These are phyloP conservation scores for Campopleginae sp. DNA, from an alignment of 2,888 invertebrate species.

Conservation along the genomic window DNA sequence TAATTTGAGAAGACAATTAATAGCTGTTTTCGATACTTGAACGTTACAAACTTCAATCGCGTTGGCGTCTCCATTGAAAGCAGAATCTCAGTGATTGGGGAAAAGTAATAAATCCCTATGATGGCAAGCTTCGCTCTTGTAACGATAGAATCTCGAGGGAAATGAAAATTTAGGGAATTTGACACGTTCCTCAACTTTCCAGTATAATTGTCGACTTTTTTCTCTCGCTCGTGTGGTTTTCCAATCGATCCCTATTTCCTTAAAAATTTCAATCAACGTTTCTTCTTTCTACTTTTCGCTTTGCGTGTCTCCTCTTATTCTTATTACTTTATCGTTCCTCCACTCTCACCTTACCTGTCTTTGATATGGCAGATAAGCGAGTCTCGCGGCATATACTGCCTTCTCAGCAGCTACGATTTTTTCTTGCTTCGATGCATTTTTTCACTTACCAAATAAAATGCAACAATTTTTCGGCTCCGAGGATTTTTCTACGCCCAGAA, in stretches of 20 bases:
- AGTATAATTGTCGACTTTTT: slow-evolving; percentile 9
- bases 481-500: too few species aligned
- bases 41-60: neutral
- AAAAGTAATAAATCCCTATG: slow-evolving; percentile 10
- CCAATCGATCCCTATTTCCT: slow-evolving; percentile 71
- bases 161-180: slow-evolving; percentile 54
- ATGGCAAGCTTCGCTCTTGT: neutral
- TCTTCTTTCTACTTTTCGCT: neutral
- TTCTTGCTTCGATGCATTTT: slow-evolving; percentile 10
- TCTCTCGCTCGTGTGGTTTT: slow-evolving; percentile 53
- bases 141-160: slow-evolving; percentile 8
- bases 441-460: too few species aligned
- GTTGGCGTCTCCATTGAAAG: neutral
- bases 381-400: neutral
- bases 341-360: neutral
- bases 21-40: neutral
- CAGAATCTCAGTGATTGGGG: neutral
- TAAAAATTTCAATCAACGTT: slow-evolving; percentile 63
- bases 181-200: slow-evolving; percentile 23
- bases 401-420: neutral
- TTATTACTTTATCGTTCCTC: slow-evolving; percentile 17
- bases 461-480: too few species aligned
- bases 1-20: neutral
- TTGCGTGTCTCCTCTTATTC: neutral
- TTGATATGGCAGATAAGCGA: neutral